phyloP scores from a whole-genome alignment of 2,888 invertebrate species.

The Caenorhabditis doughertyi region DNA sequence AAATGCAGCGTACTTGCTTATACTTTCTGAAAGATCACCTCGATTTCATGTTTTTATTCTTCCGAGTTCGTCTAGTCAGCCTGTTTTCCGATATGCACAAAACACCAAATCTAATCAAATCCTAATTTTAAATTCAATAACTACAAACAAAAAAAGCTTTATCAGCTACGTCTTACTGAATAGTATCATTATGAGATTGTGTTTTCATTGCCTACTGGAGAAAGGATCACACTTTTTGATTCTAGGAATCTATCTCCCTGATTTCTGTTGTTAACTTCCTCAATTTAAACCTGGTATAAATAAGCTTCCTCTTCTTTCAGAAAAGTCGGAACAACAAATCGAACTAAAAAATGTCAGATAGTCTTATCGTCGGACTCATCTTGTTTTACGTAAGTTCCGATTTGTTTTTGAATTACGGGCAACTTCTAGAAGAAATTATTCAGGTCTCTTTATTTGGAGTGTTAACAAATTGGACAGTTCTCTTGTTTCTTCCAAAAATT shows the following conservation, averaged over 20 bases:
- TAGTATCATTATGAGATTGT: neutral
- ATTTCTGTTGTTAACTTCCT: neutral
- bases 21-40: neutral
- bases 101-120: neutral
- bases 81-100: neutral
- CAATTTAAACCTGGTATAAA: neutral
- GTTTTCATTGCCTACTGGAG: neutral
- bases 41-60: neutral
- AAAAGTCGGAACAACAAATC: neutral
- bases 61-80: neutral
- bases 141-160: neutral
- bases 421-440: too few relatives aligned
- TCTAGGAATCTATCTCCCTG: neutral
- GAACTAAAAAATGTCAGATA: conserved; percentile 10
- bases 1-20: too few relatives aligned
- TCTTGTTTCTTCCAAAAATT: conserved; percentile 27
- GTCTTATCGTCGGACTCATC: conserved; percentile 23
- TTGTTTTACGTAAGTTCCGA: conserved; percentile 35
- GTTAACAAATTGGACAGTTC: conserved; percentile 36
- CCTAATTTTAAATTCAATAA: neutral
- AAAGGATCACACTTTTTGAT: neutral
- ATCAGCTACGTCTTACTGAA: neutral
- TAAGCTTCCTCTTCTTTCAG: neutral
- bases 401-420: neutral
- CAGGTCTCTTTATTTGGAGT: conserved; percentile 36